Evolutionary conservation across 2,888 invertebrate species (phyloP), one percentile per base, ranked within the genome.

Genomic region (Autographa pulchrina): DNA sequence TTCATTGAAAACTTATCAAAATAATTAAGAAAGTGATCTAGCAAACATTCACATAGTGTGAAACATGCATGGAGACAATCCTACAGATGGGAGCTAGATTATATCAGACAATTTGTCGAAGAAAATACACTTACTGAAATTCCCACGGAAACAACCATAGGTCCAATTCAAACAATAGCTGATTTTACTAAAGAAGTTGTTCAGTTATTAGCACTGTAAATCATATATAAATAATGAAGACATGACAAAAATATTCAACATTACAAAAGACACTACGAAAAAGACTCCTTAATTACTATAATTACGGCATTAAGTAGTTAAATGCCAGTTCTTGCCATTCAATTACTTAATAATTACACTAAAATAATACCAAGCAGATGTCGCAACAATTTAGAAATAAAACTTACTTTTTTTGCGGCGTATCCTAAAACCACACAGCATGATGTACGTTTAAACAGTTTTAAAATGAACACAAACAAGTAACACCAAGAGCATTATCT

Each of bases 401-500:
- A 20, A 80, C 78, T 85, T 81, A 93, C 93, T 90, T 91, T 92
- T 93, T 85, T 88, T 92, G 65, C 89, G 84, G 65, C 90, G 88
- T 81, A 92, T 88, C 78, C 87, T 88, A 73, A 93, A 85, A 79
- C 93, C 93, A 79, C 93, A 93, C 72, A 89, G 86, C 91, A 92
- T 92, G 75, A 73, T 88, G 72, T 79, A 74, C 71, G 68, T 76
- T 77, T 68, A 79, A 80, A 81, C 67, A 62, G 70, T 63, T 72
- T 78, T 83, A 85, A 85, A 83, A 86, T 82, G 76, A 80, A 86
- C 85, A 83, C 86, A 86, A 83, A 92, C 92, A 90, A 88, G 92
- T 90, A 88, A 87, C 92, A 86, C 87, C 86, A 84, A 84, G 88
- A 89, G 88, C 92, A 90, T 87, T 92, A 90, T 92, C 91, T 91